Base-by-base conservation (phyloP, 2,113 vertebrate genomes). In the Choloepus hoffmanni region DNA sequence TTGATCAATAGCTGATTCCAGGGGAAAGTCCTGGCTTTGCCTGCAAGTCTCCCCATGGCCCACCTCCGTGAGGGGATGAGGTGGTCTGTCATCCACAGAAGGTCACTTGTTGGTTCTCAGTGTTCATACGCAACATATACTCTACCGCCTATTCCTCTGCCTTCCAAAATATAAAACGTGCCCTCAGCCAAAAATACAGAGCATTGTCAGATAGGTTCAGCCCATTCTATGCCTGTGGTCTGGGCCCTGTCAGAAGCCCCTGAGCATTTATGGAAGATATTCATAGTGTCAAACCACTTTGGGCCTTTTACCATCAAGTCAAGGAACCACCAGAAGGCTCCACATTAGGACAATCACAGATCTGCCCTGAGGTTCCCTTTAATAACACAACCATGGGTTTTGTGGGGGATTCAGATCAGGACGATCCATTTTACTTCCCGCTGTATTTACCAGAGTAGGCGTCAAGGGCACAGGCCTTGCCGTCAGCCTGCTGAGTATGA, bases 161-260 rank as follows among this genome's bases (percentile, higher is more conserved):
- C n/a, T 91, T 83, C 19, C 28, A 74, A 90, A 82, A 90, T 43
- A 77, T 23, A 92, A 86, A 94, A 63, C 18, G 23, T n/a, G 1
- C 40, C 11, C 30, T 83, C 15, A 36, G 23, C 15, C 68, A 91
- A 74, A 68, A 45, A 83, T 7, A 28, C 2, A 3, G 73, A 89
- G 43, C 1, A 23, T 79, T n/a, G 30, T 60, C 81, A 60, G 6
- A 33, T 8, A 65, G 28, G n/a, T 45, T 36, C 1, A n/a, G 65
- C 40, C 40, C 94, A 53, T 65, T 15, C 84, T 21, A 16, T 18
- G 26, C 12, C 63, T 85, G 13, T 10, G 55, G 33, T 23, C 48
- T 92, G 73, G 48, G 7, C 53, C 79, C 60, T 67, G 33, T 74
- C 76, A 91, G 85, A 70, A 78, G 8, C 15, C 33, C 45, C 43